Evolutionary conservation across 2,113 vertebrate species (phyloP), one percentile per base, ranked within the genome.

Genomic region (Cheilinus undulatus): DNA sequence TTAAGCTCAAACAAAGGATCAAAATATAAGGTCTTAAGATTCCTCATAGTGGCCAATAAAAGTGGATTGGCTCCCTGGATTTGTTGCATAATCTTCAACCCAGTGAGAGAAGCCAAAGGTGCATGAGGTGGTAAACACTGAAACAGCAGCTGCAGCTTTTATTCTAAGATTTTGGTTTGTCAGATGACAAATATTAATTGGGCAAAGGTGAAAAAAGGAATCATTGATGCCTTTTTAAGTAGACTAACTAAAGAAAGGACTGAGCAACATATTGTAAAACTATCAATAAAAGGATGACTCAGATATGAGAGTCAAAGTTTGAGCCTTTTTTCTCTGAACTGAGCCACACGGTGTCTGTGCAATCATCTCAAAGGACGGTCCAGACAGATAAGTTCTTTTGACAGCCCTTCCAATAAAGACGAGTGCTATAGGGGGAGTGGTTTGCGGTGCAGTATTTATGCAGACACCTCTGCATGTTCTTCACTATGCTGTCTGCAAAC

Each of bases 371-470:
- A 11, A 45, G 14, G 4, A 20, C 7, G 0, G 2, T 14, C 30
- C 1, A 0, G n/a, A 7, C 3, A 61, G 74, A 82, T 88, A 73
- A 86, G 67, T 50, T 78, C 19, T 2, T 61, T 40, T 54, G 50
- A 19, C 48, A 58, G 14, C 28, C 42, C 26, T 28, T 40, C 4
- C 28, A 5, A 17, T 9, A 24, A 17, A 23, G 8, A 14, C 15
- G 19, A 19, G 19, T 4, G 23, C 20, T 70, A 65, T 68, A 85
- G 75, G 81, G 58, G 90, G 80, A 72, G 87, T 42, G 84, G 69
- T 80, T 75, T 49, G 3, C 12, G 1, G 22, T 5, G 12, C 48
- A 58, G 15, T 40, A 23, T 60, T 60, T 17, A 60, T n/a, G 17
- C 40, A 11, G 40, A 54, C 59, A 8, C 17, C 60, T 46, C 28